Evolutionary conservation across 30 jellyfish, hydroid and myxozoan genomes (phyloP).

Genomic region (Morbakka virulenta): DNA sequence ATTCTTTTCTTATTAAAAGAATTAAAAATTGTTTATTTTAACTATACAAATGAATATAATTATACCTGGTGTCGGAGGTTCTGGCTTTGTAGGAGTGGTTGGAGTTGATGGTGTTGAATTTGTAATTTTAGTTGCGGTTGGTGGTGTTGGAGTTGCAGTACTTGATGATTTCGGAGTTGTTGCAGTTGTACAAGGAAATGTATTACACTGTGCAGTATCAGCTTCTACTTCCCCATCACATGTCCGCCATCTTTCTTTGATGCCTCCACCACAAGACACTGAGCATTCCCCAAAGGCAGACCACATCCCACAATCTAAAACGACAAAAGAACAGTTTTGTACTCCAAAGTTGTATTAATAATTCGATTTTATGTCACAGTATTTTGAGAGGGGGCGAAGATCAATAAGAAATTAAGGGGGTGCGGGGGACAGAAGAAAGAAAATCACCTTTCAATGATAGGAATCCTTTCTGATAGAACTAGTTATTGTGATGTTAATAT

Average conservation of each 20-base stretch:
- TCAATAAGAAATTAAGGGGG: too few relatives aligned
- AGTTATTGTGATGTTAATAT: too few relatives aligned
- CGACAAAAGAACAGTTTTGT: not conserved
- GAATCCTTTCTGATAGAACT: too few relatives aligned
- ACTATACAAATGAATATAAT: too few relatives aligned
- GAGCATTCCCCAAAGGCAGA: slow-evolving; percentile 87
- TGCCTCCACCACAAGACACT: slow-evolving; percentile 91
- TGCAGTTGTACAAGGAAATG: slow-evolving; percentile 76
- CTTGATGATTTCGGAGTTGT: slow-evolving; percentile 13
- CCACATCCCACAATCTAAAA: slow-evolving; percentile 95
- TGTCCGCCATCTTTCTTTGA: slow-evolving; percentile 87
- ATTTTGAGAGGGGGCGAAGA: too few relatives aligned
- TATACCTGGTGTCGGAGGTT: too few relatives aligned
- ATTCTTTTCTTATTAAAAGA: too few relatives aligned
- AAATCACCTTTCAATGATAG: too few relatives aligned
- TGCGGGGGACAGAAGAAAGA: too few relatives aligned
- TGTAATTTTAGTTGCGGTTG: slow-evolving; percentile 67
- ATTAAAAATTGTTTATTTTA: too few relatives aligned
- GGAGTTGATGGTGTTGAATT: slow-evolving; percentile 30
- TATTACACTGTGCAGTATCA: slow-evolving; percentile 69
- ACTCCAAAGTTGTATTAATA: too few relatives aligned
- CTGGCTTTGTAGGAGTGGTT: slow-evolving; percentile 26
- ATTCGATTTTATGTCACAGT: too few relatives aligned
- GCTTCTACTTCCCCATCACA: slow-evolving; percentile 79
- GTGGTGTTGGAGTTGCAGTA: slow-evolving; percentile 28